phyloP scores from a whole-genome alignment of 35 echinoderm and acorn worm species.

The Heliocidaris tuberculata region DNA sequence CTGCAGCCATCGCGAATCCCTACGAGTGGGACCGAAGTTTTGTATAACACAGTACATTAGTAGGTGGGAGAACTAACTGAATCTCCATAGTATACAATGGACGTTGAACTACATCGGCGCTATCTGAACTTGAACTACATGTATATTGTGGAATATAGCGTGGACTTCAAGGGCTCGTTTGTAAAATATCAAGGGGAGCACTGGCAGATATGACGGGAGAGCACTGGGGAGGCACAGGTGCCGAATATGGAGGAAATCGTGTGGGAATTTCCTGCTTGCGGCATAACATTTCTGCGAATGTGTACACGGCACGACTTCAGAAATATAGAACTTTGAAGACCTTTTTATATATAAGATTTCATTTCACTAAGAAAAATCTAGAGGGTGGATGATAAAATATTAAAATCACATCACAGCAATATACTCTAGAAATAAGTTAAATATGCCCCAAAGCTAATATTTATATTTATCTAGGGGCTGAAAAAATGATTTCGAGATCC shows the following conservation, averaged over 20 bases:
- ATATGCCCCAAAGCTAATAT: no score
- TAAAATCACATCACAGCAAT: no score
- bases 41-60: not conserved
- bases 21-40: not conserved
- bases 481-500: no score
- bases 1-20: not conserved
- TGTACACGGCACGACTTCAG: not conserved
- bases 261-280: not conserved
- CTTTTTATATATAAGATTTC: not conserved
- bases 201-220: not conserved
- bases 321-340: not conserved
- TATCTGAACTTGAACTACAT: not conserved
- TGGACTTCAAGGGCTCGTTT: not conserved
- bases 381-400: no score
- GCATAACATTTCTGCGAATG: not conserved
- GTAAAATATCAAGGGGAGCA: not conserved
- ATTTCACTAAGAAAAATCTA: no score
- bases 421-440: no score
- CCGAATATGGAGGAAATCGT: not conserved
- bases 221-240: not conserved
- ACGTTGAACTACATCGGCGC: not conserved
- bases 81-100: not conserved
- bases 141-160: not conserved
- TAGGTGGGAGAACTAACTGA: not conserved
- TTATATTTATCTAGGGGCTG: no score